Percentiles rank a stretch among this genome's conserved stretches.
phyloP scores from a whole-genome alignment of 2,888 invertebrate genomes.

The Zeuzera pyrina region DNA sequence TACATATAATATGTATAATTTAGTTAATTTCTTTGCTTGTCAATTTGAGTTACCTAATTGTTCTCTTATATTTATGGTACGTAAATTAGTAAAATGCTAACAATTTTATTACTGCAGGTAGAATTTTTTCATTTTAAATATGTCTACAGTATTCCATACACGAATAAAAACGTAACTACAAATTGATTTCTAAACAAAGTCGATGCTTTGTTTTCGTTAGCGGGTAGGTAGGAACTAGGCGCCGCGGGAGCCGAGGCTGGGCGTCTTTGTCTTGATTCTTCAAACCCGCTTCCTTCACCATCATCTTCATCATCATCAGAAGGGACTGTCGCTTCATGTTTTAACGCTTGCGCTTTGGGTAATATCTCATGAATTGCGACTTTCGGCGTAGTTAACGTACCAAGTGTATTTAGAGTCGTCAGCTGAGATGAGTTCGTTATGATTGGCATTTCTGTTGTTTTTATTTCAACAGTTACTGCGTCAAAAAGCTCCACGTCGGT shows the following conservation, averaged over 20 bases:
- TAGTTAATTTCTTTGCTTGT: too few relatives aligned
- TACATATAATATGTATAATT: too few relatives aligned
- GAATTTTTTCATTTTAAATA: too few relatives aligned
- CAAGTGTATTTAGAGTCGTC: constrained; percentile 16
- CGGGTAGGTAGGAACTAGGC: constrained; percentile 54
- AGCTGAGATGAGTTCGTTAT: constrained; percentile 19
- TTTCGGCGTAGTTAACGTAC: constrained; percentile 15
- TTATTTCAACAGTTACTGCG: constrained; percentile 25
- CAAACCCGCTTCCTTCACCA: constrained; percentile 54
- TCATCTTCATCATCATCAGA: constrained; percentile 64
- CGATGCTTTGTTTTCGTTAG: constrained; percentile 38
- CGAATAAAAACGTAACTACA: too few relatives aligned
- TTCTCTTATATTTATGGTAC: too few relatives aligned
- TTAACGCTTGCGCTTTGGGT: constrained; percentile 50
- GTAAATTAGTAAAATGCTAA: too few relatives aligned
- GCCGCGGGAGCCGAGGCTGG: constrained; percentile 52
- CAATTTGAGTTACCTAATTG: too few relatives aligned
- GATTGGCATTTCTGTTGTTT: constrained; percentile 11
- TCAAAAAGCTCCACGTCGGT: constrained; percentile 32
- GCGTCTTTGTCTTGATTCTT: constrained; percentile 30
- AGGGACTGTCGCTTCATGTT: constrained; percentile 47
- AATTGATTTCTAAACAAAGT: too few relatives aligned
- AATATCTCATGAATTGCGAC: constrained; percentile 9
- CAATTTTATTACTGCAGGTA: too few relatives aligned
- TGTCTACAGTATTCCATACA: too few relatives aligned